A percentile compares a stretch with the other conserved stretches of the same genome.
Evolutionary conservation across 2,888 invertebrate genomes (phyloP).

Genomic region (Rhodophaea formosa): DNA sequence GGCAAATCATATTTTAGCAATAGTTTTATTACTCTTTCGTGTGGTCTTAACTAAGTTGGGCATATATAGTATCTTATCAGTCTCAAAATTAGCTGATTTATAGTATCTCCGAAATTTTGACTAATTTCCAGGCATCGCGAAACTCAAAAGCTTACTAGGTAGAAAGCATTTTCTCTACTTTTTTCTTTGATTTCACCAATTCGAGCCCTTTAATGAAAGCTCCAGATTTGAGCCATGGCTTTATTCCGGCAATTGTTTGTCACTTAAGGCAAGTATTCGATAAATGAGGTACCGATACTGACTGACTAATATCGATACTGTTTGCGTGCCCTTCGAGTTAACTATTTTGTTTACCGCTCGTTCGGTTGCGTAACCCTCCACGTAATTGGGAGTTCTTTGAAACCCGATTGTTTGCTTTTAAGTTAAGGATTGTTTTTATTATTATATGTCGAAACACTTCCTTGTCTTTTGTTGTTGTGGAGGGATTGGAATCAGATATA

Average conservation of each 20-base stretch:
- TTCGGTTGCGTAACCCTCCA: constrained; percentile 44
- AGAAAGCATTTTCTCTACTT: neutral
- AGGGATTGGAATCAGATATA: neutral
- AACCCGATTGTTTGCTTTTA: neutral
- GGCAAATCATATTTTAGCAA: too few relatives aligned
- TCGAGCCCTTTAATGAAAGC: neutral
- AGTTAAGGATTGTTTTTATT: neutral
- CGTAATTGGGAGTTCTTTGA: constrained; percentile 1
- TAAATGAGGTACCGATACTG: neutral
- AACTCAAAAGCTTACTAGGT: too few relatives aligned
- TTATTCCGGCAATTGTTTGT: neutral
- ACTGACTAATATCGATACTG: constrained; percentile 19
- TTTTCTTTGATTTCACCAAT: neutral
- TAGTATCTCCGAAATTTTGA: too few relatives aligned
- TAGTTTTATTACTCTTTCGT: too few relatives aligned
- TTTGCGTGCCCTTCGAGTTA: constrained; percentile 49
- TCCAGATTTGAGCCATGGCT: too few relatives aligned
- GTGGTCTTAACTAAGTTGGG: too few relatives aligned
- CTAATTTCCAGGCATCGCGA: too few relatives aligned
- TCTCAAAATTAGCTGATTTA: too few relatives aligned
- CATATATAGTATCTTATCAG: too few relatives aligned
- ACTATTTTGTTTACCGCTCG: constrained; percentile 53
- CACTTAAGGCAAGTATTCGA: neutral
- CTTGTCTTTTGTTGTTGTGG: neutral
- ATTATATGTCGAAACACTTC: neutral